These are phyloP conservation scores for Calonectris borealis DNA, from an alignment of 2,113 vertebrate genomes.

Conservation along the genomic window DNA sequence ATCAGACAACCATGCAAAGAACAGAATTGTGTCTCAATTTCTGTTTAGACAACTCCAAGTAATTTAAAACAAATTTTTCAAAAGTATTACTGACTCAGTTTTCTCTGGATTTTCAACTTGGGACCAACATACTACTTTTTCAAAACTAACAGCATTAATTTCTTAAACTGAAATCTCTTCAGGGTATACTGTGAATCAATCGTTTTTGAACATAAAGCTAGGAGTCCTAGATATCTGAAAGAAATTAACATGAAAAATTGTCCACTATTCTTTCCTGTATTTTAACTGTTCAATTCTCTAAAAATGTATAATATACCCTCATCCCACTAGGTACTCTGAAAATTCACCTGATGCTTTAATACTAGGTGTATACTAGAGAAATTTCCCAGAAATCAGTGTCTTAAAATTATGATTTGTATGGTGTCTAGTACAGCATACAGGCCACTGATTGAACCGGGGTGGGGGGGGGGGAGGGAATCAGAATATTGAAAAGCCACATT, in stretches of 20 bases:
- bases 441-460: not conserved
- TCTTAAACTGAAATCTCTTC: not conserved
- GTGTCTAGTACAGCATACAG: not conserved
- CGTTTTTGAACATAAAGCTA: not conserved
- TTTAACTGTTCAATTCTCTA: not conserved
- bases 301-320: not conserved
- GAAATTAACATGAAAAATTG: not conserved
- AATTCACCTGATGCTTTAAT: not conserved
- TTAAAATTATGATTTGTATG: not conserved
- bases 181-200: not conserved
- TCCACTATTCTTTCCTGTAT: not conserved
- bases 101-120: not conserved
- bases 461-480: rapidly evolving
- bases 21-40: not conserved
- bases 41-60: not conserved
- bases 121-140: not conserved
- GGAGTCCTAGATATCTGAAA: not conserved
- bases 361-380: not conserved
- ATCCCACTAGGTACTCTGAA: not conserved
- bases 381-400: not conserved
- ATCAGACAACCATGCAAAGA: not conserved
- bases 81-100: not conserved
- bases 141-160: not conserved
- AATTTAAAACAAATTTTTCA: not conserved
- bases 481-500: not conserved